Evolutionary conservation across 2,113 vertebrate species (phyloP).

Genomic region (Chinchilla lanigera): DNA sequence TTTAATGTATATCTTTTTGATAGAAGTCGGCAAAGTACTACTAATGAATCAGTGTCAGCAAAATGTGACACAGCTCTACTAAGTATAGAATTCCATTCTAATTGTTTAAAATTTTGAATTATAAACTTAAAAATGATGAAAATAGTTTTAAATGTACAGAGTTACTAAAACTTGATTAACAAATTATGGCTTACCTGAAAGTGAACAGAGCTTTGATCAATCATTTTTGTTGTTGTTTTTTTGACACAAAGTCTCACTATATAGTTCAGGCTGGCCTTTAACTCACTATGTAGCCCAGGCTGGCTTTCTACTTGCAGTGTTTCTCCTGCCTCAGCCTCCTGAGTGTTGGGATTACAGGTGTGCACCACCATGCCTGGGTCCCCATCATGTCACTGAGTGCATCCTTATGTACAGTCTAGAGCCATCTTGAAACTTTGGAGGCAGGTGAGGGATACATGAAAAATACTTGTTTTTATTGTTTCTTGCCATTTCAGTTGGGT

Average conservation of each 20-base stretch:
- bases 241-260: neutral
- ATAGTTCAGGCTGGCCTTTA: neutral
- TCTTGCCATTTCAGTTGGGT: neutral
- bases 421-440: neutral
- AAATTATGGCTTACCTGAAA: constrained; percentile 12
- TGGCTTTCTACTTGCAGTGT: neutral
- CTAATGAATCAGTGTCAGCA: neutral
- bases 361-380: neutral
- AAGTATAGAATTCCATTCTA: neutral
- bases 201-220: neutral
- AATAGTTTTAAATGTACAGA: neutral
- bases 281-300: neutral
- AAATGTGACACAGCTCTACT: neutral
- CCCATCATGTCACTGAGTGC: neutral
- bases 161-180: constrained; percentile 1
- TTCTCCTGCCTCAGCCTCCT: neutral
- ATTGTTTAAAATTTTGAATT: neutral
- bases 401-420: neutral
- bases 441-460: neutral
- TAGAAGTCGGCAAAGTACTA: neutral
- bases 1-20: neutral
- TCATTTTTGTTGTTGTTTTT: neutral
- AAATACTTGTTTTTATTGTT: neutral
- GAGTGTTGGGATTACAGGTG: neutral
- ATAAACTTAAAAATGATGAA: neutral